Evolutionary conservation across 1,140 invertebrate genomes (phyloP).

Genomic region (Sycobia sp.): DNA sequence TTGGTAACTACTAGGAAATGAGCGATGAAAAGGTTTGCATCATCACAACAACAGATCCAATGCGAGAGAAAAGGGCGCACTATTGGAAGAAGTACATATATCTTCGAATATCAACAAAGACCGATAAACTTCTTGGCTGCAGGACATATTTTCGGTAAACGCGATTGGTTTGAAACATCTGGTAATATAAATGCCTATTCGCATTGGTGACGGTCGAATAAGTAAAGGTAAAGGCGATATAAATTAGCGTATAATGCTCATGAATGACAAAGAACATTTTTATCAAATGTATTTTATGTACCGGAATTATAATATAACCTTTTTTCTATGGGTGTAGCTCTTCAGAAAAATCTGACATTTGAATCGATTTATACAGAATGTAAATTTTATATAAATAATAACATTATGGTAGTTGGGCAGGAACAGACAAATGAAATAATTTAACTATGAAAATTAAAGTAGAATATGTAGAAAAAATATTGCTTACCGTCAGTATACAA

Average conservation of each 20-base stretch:
- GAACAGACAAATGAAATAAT: neutral
- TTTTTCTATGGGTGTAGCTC: slow-evolving; percentile 47
- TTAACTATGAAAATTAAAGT: slow-evolving; percentile 26
- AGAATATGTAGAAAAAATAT: slow-evolving; percentile 26
- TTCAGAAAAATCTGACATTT: slow-evolving; percentile 23
- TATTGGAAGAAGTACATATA: too few relatives aligned
- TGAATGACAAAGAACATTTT: slow-evolving; percentile 38
- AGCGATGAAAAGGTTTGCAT: too few relatives aligned
- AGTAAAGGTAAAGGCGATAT: slow-evolving; percentile 37
- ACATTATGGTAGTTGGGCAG: neutral
- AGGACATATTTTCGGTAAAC: slow-evolving; percentile 39
- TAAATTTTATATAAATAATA: neutral
- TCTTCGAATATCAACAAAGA: too few relatives aligned
- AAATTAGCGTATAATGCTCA: too few relatives aligned
- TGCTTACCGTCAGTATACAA: too few relatives aligned
- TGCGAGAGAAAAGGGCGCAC: too few relatives aligned
- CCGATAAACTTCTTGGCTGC: slow-evolving; percentile 36
- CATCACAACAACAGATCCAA: too few relatives aligned
- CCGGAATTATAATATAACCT: slow-evolving; percentile 53
- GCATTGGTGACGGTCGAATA: slow-evolving; percentile 39
- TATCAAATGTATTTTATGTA: slow-evolving; percentile 50
- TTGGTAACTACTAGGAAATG: neutral
- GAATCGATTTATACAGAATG: neutral
- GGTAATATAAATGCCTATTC: slow-evolving; percentile 28
- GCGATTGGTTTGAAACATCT: slow-evolving; percentile 36